Conservation (phyloP, 2,113 vertebrate species). For the human region DNA sequence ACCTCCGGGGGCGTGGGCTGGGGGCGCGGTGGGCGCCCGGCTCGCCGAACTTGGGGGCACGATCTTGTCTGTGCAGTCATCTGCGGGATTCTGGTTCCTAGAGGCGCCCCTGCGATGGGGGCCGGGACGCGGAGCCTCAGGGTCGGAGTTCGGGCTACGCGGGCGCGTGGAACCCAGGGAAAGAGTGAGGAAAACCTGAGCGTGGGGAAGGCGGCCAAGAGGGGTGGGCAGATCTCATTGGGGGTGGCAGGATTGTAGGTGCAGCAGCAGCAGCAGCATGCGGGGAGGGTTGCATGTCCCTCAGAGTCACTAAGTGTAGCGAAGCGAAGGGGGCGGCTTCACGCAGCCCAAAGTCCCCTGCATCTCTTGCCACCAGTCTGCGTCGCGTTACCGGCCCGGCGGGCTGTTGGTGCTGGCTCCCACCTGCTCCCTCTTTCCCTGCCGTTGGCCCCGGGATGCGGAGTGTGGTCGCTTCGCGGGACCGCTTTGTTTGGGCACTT, state of each 20-base stretch:
- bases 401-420: background rate
- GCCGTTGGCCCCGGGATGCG: background rate
- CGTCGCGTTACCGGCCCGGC: background rate
- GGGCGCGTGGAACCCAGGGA: background rate
- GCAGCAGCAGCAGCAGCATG: background rate
- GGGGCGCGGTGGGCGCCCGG: background rate
- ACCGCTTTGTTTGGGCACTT: conserved; percentile 46
- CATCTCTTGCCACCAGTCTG: background rate
- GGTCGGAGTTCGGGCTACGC: background rate
- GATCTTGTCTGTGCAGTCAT: background rate
- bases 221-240: background rate
- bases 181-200: background rate
- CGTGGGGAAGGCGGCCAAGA: background rate
- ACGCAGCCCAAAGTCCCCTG: background rate
- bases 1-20: background rate
- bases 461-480: background rate
- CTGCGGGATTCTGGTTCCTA: background rate
- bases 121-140: background rate
- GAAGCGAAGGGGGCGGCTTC: background rate
- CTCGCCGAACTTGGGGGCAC: background rate
- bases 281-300: background rate
- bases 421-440: conserved; percentile 7
- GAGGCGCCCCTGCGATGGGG: background rate
- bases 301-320: background rate
- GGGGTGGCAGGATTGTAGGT: background rate